Evolutionary conservation across 64 coral and sea anemone genomes (phyloP).

Genomic region (Catalaphyllia jardinei): DNA sequence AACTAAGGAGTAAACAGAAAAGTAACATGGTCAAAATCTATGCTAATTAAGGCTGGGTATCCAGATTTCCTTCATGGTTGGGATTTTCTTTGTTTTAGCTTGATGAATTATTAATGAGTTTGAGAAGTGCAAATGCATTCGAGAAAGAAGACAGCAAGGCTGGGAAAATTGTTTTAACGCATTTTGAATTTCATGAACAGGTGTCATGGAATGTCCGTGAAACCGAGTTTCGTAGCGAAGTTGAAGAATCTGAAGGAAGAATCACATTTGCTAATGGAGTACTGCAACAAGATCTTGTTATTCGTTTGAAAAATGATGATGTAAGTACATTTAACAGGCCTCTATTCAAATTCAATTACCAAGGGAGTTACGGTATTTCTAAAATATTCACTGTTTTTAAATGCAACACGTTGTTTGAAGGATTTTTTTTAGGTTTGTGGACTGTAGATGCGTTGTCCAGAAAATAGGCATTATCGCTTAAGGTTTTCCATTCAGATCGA

Average conservation of each 20-base stretch:
- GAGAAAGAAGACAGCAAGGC: neutral
- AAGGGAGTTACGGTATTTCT: too few relatives aligned
- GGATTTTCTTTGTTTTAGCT: too few relatives aligned
- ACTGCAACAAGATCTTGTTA: slow-evolving; percentile 18
- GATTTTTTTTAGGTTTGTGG: too few relatives aligned
- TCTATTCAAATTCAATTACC: neutral
- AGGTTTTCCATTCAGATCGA: too few relatives aligned
- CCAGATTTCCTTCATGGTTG: too few relatives aligned
- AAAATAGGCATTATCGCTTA: too few relatives aligned
- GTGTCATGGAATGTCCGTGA: slow-evolving; percentile 47
- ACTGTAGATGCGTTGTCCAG: too few relatives aligned
- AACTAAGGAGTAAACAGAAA: too few relatives aligned
- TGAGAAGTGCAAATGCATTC: too few relatives aligned
- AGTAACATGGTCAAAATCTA: too few relatives aligned
- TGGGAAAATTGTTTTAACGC: neutral
- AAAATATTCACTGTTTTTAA: neutral
- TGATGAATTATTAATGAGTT: too few relatives aligned
- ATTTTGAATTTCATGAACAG: neutral
- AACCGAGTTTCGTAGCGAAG: slow-evolving; percentile 4
- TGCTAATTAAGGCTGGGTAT: too few relatives aligned
- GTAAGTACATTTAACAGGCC: slow-evolving; percentile 19
- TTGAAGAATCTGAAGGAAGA: slow-evolving; percentile 58
- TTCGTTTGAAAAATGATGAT: slow-evolving; percentile 28
- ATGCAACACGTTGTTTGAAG: neutral
- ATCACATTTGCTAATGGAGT: slow-evolving; percentile 61